Conservation (phyloP, 2,113 vertebrate species). For the Pitta sordida region DNA sequence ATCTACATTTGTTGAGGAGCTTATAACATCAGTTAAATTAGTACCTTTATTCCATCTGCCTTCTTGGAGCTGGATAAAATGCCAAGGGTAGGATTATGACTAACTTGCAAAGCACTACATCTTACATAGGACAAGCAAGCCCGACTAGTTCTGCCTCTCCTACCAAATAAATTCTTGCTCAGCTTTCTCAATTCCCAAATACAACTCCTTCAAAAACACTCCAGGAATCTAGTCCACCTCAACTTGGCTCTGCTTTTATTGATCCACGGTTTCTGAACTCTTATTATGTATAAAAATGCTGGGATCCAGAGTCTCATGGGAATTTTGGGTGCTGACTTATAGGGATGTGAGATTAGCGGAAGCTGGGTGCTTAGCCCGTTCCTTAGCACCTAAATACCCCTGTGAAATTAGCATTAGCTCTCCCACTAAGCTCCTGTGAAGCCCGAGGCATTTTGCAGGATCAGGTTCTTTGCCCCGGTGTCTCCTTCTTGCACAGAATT, state of each 20-base stretch:
- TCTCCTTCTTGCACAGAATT: background rate
- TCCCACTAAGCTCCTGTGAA: background rate
- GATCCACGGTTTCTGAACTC: background rate
- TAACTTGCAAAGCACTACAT: background rate
- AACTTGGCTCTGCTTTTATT: background rate
- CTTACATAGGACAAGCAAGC: constrained; percentile 20
- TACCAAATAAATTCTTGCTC: background rate
- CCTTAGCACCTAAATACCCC: background rate
- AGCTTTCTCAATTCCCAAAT: constrained; percentile 29
- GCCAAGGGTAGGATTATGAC: constrained; percentile 4
- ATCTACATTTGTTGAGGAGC: background rate
- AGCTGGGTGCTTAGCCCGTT: background rate
- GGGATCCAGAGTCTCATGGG: background rate
- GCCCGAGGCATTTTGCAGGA: background rate
- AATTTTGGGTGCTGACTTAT: background rate
- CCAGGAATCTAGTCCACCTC: constrained; percentile 19
- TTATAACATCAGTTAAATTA: background rate
- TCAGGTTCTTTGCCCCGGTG: background rate
- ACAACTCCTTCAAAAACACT: constrained; percentile 25
- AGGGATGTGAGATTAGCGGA: background rate
- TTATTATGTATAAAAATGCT: background rate
- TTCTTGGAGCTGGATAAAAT: constrained; percentile 3
- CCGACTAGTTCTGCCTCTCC: constrained; percentile 43
- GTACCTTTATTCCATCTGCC: background rate
- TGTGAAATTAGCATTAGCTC: background rate